Evolutionary conservation across 2,888 invertebrate genomes (phyloP).

Genomic region (Lasius fuliginosus): DNA sequence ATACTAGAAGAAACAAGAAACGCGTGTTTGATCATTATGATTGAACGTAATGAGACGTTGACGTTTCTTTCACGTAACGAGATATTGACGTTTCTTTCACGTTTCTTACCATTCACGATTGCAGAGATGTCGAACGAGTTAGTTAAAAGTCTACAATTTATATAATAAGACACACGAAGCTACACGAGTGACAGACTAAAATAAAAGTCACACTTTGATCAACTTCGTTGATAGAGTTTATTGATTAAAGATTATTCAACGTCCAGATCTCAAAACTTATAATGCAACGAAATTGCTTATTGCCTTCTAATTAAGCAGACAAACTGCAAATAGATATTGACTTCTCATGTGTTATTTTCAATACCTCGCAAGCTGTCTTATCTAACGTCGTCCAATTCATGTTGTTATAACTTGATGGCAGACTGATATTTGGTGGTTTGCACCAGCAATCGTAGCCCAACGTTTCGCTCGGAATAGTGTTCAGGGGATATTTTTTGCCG

Average conservation of each 20-base stretch:
- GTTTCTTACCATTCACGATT: not conserved
- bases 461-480: slow-evolving; percentile 88
- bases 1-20: not conserved
- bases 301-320: not conserved
- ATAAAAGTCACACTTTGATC: not conserved
- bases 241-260: not conserved
- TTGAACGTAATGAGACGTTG: slow-evolving; percentile 29
- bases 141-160: slow-evolving; percentile 11
- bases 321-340: not conserved
- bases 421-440: slow-evolving; percentile 88
- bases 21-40: not conserved
- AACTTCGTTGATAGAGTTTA: not conserved
- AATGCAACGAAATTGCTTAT: not conserved
- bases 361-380: slow-evolving; percentile 90
- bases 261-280: not conserved
- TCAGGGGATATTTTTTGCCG: slow-evolving; percentile 93
- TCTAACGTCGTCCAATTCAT: slow-evolving; percentile 90
- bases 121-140: not conserved
- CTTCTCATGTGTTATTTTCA: not conserved
- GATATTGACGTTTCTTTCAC: not conserved
- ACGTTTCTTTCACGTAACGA: slow-evolving; percentile 21
- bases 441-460: slow-evolving; percentile 91
- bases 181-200: not conserved
- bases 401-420: slow-evolving; percentile 87
- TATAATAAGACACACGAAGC: not conserved